These are phyloP conservation scores for Brachionus sp. DNA, from an alignment of 1,140 invertebrate genomes.

Conservation along the genomic window DNA sequence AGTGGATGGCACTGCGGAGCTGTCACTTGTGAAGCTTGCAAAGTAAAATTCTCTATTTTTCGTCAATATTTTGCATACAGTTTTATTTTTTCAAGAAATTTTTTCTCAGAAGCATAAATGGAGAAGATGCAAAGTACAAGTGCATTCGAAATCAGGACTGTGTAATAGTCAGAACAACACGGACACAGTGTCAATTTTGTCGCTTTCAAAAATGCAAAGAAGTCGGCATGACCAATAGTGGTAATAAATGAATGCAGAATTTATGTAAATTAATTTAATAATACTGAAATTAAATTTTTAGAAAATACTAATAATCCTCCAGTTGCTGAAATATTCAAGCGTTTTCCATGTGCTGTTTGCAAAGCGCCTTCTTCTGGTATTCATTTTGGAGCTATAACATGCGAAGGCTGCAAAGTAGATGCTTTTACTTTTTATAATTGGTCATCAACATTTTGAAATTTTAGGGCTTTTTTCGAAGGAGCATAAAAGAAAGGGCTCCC, in stretches of 20 bases:
- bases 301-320: slow-evolving; percentile 27
- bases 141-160: slow-evolving; percentile 54
- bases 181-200: slow-evolving; percentile 83
- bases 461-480: slow-evolving; percentile 47
- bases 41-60: slow-evolving; percentile 51
- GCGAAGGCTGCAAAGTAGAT: slow-evolving; percentile 92
- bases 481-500: slow-evolving; percentile 46
- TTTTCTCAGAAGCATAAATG: slow-evolving; percentile 56
- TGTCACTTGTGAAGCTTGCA: slow-evolving; percentile 60
- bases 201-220: slow-evolving; percentile 97
- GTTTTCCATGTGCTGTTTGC: slow-evolving; percentile 68
- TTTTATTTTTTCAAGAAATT: slow-evolving; percentile 54
- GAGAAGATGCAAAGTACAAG: slow-evolving; percentile 54
- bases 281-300: too few species aligned
- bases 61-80: background rate
- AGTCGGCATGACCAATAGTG: slow-evolving; percentile 97
- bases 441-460: background rate
- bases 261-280: too few species aligned
- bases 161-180: slow-evolving; percentile 56
- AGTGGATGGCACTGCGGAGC: slow-evolving; percentile 60
- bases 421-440: background rate
- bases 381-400: slow-evolving; percentile 92
- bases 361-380: slow-evolving; percentile 89
- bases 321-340: slow-evolving; percentile 44
- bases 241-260: slow-evolving; percentile 61